phyloP scores from a whole-genome alignment of 2,888 invertebrate species.

The Euplagia quadripunctaria region DNA sequence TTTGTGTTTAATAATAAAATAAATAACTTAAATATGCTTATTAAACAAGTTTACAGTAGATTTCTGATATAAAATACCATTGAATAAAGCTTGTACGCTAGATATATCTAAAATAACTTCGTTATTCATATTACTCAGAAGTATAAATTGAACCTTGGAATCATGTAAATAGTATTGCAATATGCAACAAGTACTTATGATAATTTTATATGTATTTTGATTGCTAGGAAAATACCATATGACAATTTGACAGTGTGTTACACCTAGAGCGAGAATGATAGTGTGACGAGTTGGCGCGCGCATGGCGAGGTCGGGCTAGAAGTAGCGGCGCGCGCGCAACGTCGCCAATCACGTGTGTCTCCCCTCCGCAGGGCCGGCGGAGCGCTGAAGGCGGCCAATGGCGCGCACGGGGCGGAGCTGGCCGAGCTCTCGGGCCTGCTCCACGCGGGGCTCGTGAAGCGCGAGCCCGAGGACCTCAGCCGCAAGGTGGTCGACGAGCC shows the following conservation, averaged over 20 bases:
- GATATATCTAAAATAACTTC: constrained; percentile 44
- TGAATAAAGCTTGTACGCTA: constrained; percentile 24
- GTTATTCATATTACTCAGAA: constrained; percentile 37
- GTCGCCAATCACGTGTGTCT: constrained; percentile 83
- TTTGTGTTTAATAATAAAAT: not conserved
- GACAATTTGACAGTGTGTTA: constrained; percentile 65
- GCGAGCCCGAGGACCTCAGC: constrained; percentile 94
- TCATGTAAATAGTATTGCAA: constrained; percentile 55
- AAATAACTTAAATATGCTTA: not conserved
- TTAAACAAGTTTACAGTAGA: not conserved
- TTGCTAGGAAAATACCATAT: constrained; percentile 60
- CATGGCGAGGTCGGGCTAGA: constrained; percentile 67
- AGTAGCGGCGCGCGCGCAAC: constrained; percentile 75
- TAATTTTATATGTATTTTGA: constrained; percentile 63
- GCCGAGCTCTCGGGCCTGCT: constrained; percentile 88
- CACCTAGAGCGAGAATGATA: constrained; percentile 70
- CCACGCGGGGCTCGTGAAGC: constrained; percentile 91
- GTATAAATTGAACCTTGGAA: constrained; percentile 49
- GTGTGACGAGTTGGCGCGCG: constrained; percentile 71
- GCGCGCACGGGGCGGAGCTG: constrained; percentile 90
- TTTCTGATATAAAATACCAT: constrained; percentile 1
- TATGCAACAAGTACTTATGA: constrained; percentile 55
- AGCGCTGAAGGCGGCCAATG: constrained; percentile 89
- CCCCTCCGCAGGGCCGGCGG: constrained; percentile 89
- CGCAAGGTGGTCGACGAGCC: constrained; percentile 89